These are phyloP conservation scores for Pecten maximus DNA, from an alignment of 2,888 invertebrate species.

Conservation along the genomic window DNA sequence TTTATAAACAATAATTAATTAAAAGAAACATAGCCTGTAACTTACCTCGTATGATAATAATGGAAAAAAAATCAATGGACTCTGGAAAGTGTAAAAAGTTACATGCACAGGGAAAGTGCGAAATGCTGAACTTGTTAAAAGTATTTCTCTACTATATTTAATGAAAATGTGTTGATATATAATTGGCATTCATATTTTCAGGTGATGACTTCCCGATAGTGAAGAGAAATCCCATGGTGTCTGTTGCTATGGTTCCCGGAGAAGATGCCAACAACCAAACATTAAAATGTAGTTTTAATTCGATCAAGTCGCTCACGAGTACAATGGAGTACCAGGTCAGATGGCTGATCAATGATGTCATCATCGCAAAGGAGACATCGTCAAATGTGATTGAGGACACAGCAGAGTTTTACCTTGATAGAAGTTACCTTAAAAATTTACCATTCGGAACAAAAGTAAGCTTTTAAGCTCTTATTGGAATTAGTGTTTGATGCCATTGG, in stretches of 20 bases:
- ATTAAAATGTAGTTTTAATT: slow-evolving; percentile 57
- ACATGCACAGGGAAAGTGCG: too few relatives aligned
- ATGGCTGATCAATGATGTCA: slow-evolving; percentile 58
- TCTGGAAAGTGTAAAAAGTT: too few relatives aligned
- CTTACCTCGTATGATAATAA: too few relatives aligned
- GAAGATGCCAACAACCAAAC: slow-evolving; percentile 54
- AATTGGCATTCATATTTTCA: slow-evolving; percentile 18
- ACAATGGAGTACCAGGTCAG: slow-evolving; percentile 56
- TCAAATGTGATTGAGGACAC: slow-evolving; percentile 37
- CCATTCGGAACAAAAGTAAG: slow-evolving; percentile 64
- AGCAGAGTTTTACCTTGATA: slow-evolving; percentile 54
- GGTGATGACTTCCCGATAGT: slow-evolving; percentile 57
- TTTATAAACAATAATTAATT: too few relatives aligned
- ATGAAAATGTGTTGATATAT: too few relatives aligned
- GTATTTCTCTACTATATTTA: too few relatives aligned
- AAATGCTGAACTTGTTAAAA: too few relatives aligned
- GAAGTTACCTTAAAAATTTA: slow-evolving; percentile 52
- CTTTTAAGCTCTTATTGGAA: background rate
- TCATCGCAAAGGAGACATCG: slow-evolving; percentile 47
- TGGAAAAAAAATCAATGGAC: too few relatives aligned
- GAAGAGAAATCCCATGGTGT: slow-evolving; percentile 57
- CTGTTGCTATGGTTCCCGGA: slow-evolving; percentile 47
- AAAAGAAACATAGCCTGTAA: too few relatives aligned
- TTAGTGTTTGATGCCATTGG: too few relatives aligned
- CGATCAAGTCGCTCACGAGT: slow-evolving; percentile 40